Base-by-base conservation (phyloP, 2,113 vertebrate genomes). In the Neopipo cinnamomea region DNA sequence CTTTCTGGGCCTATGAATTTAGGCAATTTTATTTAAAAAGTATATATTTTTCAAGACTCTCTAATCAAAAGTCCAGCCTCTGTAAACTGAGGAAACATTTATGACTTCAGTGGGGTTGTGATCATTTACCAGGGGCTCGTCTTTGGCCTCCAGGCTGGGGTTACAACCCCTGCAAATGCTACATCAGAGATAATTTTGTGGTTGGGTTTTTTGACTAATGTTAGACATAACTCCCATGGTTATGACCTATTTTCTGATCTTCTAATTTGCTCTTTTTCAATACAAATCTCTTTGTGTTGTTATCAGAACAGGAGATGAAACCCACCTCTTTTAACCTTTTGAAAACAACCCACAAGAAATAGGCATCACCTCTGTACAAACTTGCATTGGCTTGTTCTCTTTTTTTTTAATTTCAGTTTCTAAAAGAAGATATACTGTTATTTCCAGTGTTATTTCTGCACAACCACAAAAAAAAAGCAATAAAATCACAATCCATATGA, bases 351-450 rank as follows among this genome's bases (percentile, higher is more conserved):
- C 23, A 24, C 14, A 55, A 83, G 33, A 90, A 79, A 31, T 10
- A 83, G 35, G 2, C 16, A 71, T 67, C 50, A 59, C 7, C 17
- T 83, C 39, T 65, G 16, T 66, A 41, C 3, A 42, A 68, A 82
- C 8, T 71, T 47, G 21, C 1, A 4, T 22, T 0, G 0, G 2
- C 5, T 66, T 89, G n/a, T n/a, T 7, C 25, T 65, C 44, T 31
- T 7, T 39, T 31, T 7, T 39, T 71, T 68, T 22, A 58, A 55
- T 62, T 85, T 71, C 33, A 68, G 50, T 78, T 87, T 73, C 23
- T 59, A 61, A 65, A 63, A 28, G 37, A 81, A 93, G 3, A 18
- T n/a, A 49, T 11, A 68, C 30, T 12, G 8, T 49, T 80, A 73
- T 65, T 79, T 84, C 49, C 28, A 67, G 6, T 35, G 37, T 52